Percentiles rank a stretch among this genome's conserved stretches.
These are phyloP conservation scores for Polyommatus icarus DNA, from an alignment of 2,888 invertebrate genomes.

Conservation along the genomic window DNA sequence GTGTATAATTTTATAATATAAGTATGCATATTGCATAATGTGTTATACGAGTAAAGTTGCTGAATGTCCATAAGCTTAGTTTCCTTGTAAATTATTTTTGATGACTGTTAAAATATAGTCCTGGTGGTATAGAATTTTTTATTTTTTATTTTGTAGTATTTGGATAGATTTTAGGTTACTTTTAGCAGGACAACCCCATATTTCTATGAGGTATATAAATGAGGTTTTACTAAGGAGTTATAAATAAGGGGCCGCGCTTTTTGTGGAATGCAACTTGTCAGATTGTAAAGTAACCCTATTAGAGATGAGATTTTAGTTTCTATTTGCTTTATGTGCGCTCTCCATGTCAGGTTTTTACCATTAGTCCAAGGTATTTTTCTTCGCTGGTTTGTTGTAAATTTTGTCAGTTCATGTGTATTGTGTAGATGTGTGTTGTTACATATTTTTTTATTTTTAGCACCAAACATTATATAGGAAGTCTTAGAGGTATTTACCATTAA, in stretches of 20 bases:
- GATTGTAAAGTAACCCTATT: background rate
- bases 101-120: conserved; percentile 26
- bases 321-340: background rate
- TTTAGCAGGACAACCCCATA: conserved; percentile 33
- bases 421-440: too few relatives aligned
- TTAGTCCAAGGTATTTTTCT: background rate
- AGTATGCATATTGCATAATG: conserved; percentile 4
- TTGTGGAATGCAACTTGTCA: conserved; percentile 20
- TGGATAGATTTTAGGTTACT: conserved; percentile 27
- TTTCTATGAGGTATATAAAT: conserved; percentile 35
- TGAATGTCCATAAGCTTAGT: conserved; percentile 31
- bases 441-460: background rate
- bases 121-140: conserved; percentile 28
- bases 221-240: conserved; percentile 36
- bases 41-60: conserved; percentile 32
- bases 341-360: background rate
- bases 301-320: conserved; percentile 15
- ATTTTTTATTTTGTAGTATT: conserved; percentile 34
- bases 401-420: background rate
- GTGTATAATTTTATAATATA: conserved; percentile 21
- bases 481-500: too few relatives aligned
- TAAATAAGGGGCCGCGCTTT: conserved; percentile 26
- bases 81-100: conserved; percentile 24
- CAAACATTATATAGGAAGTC: background rate
- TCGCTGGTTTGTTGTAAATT: background rate